phyloP scores from a whole-genome alignment of 2,888 invertebrate genomes.

The Perizoma affinitatum region DNA sequence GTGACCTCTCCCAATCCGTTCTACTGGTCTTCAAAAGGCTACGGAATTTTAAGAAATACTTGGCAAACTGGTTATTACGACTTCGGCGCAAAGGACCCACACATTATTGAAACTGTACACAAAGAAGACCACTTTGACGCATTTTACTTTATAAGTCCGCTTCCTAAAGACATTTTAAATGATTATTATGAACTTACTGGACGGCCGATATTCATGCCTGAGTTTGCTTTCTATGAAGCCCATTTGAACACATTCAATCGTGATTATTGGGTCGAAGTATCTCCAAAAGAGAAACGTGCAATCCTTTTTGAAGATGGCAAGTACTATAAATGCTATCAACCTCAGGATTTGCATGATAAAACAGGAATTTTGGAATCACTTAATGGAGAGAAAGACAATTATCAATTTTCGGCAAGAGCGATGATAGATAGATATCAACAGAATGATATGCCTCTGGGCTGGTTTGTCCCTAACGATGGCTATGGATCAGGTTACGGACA shows the following conservation, averaged over 20 bases:
- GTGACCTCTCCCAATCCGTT: slow-evolving; percentile 76
- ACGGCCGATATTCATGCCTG: slow-evolving; percentile 68
- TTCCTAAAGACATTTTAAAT: slow-evolving; percentile 60
- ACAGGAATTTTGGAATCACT: slow-evolving; percentile 71
- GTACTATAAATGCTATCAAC: slow-evolving; percentile 71
- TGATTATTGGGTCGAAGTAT: slow-evolving; percentile 75
- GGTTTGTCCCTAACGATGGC: slow-evolving; percentile 78
- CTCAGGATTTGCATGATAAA: slow-evolving; percentile 61
- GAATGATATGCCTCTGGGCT: slow-evolving; percentile 73
- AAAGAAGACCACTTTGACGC: slow-evolving; percentile 63
- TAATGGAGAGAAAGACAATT: slow-evolving; percentile 75
- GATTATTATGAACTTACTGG: slow-evolving; percentile 77
- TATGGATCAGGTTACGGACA: slow-evolving; percentile 78
- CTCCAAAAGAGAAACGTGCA: slow-evolving; percentile 50
- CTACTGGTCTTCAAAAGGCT: slow-evolving; percentile 74
- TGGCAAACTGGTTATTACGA: slow-evolving; percentile 72
- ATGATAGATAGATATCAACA: slow-evolving; percentile 74
- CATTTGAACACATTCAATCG: slow-evolving; percentile 77
- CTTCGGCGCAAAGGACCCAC: slow-evolving; percentile 54
- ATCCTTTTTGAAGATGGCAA: slow-evolving; percentile 71
- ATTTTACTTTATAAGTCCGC: slow-evolving; percentile 66
- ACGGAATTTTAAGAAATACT: slow-evolving; percentile 72
- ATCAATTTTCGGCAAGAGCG: slow-evolving; percentile 76
- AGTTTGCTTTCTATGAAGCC: slow-evolving; percentile 74
- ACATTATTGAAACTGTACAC: slow-evolving; percentile 54